Base-by-base conservation (phyloP, 2,113 vertebrate species). In the Damaliscus lunatus region DNA sequence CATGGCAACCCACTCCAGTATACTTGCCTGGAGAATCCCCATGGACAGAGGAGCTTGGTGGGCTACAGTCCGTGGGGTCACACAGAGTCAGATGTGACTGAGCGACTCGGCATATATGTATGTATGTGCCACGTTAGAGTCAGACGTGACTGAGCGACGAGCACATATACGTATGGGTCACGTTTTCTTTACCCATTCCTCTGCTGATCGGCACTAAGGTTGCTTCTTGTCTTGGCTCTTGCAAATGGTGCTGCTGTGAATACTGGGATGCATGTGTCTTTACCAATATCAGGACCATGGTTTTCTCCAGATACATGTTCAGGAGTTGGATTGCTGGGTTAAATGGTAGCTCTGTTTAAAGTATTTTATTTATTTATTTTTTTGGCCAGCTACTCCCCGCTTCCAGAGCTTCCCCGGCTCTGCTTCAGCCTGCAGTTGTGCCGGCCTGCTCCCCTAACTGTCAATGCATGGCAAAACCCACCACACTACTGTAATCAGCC, bases 141-240 rank as follows among this genome's bases (percentile, higher is more conserved):
- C 46, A 50, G 50, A 14, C 3, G 48, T 50, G 48, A 50, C 48
- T 14, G 48, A 48, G 48, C 2, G 48, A 48, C 48, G 48, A 48
- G 48, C 48, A 48, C 48, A 48, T 2, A 3, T 48, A 50, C 3
- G 48, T 13, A 12, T 50, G 48, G 3, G 48, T 11, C 48, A 50
- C 48, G 48, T 48, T 12, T 48, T 48, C 48, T n/a, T 25, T 14
- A 4, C 2, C 19, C 33, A 0, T 7, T 25, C 21, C 13, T 55
- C 50, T 83, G 52, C 14, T 7, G 12, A 15, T 9, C 6, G 21
- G 7, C 52, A 15, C 14, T 23, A 4, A 14, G 80, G 2, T 3
- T 55, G 81, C 52, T 36, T 36, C 81, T 2, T 9, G 33, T 36
- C 50, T 16, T 83, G 81, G 7, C 52, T 27, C 0, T 9, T 55